A percentile compares a stretch with the other conserved stretches of the same genome.
Conservation (phyloP, 2,888 invertebrate genomes). For the Yponomeuta cagnagella region DNA sequence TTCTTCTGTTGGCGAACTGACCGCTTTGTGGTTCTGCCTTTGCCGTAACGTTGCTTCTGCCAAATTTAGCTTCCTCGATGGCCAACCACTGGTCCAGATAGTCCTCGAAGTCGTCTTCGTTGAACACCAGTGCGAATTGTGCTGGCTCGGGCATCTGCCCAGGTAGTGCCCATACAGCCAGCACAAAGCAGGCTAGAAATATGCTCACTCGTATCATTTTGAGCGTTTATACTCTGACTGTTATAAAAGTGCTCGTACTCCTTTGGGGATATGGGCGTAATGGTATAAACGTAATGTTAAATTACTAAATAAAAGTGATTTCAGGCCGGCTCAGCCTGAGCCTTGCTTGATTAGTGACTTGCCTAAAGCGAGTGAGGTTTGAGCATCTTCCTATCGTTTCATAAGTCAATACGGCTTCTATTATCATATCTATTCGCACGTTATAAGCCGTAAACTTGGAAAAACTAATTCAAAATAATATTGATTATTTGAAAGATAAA, state of each 20-base stretch:
- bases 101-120: slow-evolving; percentile 66
- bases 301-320: too few relatives aligned
- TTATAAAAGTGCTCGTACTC: background rate
- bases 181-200: slow-evolving; percentile 7
- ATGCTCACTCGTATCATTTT: background rate
- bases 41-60: slow-evolving; percentile 28
- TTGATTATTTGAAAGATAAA: background rate
- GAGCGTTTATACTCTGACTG: background rate
- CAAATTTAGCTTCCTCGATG: slow-evolving; percentile 38
- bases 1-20: background rate
- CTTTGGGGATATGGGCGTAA: too few relatives aligned
- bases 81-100: slow-evolving; percentile 60
- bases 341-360: too few relatives aligned
- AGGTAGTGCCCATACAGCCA: slow-evolving; percentile 11
- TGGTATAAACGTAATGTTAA: too few relatives aligned
- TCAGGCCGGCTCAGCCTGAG: too few relatives aligned
- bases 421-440: background rate
- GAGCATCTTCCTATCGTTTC: too few relatives aligned
- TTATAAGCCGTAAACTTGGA: slow-evolving; percentile 3
- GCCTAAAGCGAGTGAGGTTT: too few relatives aligned
- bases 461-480: background rate
- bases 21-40: slow-evolving; percentile 36
- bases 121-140: slow-evolving; percentile 46
- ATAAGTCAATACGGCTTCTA: too few relatives aligned
- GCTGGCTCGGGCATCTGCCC: slow-evolving; percentile 44